Base-by-base conservation (phyloP, 2,888 invertebrate genomes). In the Timema cristinae region DNA sequence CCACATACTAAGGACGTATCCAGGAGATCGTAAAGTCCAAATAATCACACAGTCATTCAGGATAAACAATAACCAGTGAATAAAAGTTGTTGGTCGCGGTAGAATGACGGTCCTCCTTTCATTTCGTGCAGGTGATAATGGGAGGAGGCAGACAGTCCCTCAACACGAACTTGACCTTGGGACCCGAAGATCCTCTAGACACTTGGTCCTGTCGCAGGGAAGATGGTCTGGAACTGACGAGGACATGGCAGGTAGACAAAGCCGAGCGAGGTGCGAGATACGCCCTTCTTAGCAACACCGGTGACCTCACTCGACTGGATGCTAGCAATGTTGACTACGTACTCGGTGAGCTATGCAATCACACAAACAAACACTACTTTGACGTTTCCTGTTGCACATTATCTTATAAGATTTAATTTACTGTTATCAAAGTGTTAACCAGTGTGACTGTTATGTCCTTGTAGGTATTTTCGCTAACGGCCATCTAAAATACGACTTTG, bases 401-500 rank as follows among this genome's bases (percentile, higher is more conserved):
- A 32, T 32, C 4, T 32, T 32, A 32, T 32, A 32, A 32, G 32
- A 32, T 32, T 32, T 32, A 32, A 32, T 32, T 2, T 32, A 32
- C 32, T 32, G 32, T 32, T 32, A 32, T 32, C 32, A 32, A 32
- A 32, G 32, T 32, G 32, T 32, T 32, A 32, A 32, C 32, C 32
- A 32, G 32, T 32, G 32, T 32, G 32, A 32, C 32, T 32, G 32
- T 32, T 32, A 32, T 32, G 32, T 32, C 32, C 32, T 32, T 32
- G 7, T 13, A 63, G 63, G 63, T 47, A 32, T 63, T 8, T 89
- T 89, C 78, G 81, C 85, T 2, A 82, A 84, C 61, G 84, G 85
- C 73, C 88, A 89, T 77, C 80, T 89, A 75, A 85, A 86, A 0
- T 89, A 86, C 77, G 84, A 85, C 56, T 81, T 85, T 48, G 84